Evolutionary conservation across 2,888 invertebrate genomes (phyloP), one percentile per base, ranked within the genome.

Genomic region (Caenorhabditis angaria): DNA sequence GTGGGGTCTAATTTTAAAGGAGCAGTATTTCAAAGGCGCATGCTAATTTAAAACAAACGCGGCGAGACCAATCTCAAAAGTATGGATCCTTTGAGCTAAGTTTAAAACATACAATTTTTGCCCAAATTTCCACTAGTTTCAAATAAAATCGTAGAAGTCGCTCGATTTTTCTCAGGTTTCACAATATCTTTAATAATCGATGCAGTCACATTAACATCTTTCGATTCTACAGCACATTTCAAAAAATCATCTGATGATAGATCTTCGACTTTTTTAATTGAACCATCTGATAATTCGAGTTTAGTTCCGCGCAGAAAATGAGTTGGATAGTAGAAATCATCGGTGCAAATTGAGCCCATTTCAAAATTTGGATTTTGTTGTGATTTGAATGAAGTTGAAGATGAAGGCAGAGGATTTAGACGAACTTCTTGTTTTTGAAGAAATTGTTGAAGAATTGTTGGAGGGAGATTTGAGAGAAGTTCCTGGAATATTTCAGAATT

Each of bases 301-400:
- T 66, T 58, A 8, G 78, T 76, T 28, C 78, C 78, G 18, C 66
- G 35, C 74, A 78, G 69, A 35, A 76, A 76, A 70, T 78, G 78
- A 4, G 78, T 74, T 18, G 78, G 78, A 55, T 71, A 69, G 55
- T 78, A 78, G 6, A 28, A 24, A 25, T n/a, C n/a, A n/a, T n/a
- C n/a, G n/a, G n/a, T n/a, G n/a, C n/a, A n/a, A n/a, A n/a, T n/a
- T 20, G 63, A 48, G 5, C 78, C 78, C 76, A 78, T 76, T 28
- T 68, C 71, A 41, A 78, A 78, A 50, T 55, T 41, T 24, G 48
- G 25, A 53, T 57, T 8, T 20, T 51, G 10, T 51, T 20, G 22
- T 20, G 51, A 5, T 18, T 54, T 27, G 1, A 12, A 14, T 14
- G 27, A 27, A 27, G 54, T 6, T n/a, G n/a, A n/a, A n/a, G n/a